Percentiles rank a stretch among this genome's conserved stretches.
These are phyloP conservation scores for Linurgus olivaceus DNA, from an alignment of 2,797 vertebrate genomes.

Conservation along the genomic window DNA sequence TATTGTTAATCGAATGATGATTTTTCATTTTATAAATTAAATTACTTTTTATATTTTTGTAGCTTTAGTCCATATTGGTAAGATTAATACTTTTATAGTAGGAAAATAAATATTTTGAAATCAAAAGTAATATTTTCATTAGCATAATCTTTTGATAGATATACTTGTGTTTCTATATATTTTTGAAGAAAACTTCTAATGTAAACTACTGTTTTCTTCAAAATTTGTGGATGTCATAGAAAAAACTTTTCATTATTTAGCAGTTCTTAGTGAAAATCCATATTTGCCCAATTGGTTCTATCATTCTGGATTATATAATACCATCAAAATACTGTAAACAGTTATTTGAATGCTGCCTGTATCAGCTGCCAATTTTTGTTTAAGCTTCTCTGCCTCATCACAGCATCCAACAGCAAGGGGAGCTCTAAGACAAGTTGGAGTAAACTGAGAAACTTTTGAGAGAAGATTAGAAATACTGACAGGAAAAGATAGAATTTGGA, in stretches of 20 bases:
- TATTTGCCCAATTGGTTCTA: background rate
- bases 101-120: background rate
- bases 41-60: background rate
- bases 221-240: background rate
- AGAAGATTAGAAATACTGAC: background rate
- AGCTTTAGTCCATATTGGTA: background rate
- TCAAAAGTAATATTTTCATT: background rate
- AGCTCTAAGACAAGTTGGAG: slow-evolving; percentile 59
- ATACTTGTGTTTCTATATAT: background rate
- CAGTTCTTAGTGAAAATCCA: background rate
- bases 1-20: background rate
- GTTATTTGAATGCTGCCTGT: background rate
- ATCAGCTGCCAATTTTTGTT: background rate
- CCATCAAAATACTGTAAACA: background rate
- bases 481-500: background rate
- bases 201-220: background rate
- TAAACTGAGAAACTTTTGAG: background rate
- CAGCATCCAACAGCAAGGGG: slow-evolving; percentile 51
- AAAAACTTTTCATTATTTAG: background rate
- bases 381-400: background rate
- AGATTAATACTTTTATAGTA: background rate
- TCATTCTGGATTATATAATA: background rate
- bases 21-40: background rate
- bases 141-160: background rate
- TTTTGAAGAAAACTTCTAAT: background rate